A percentile compares a stretch with the other conserved stretches of the same genome.
Evolutionary conservation across 2,888 invertebrate species (phyloP).

Genomic region (Tyria jacobaeae): DNA sequence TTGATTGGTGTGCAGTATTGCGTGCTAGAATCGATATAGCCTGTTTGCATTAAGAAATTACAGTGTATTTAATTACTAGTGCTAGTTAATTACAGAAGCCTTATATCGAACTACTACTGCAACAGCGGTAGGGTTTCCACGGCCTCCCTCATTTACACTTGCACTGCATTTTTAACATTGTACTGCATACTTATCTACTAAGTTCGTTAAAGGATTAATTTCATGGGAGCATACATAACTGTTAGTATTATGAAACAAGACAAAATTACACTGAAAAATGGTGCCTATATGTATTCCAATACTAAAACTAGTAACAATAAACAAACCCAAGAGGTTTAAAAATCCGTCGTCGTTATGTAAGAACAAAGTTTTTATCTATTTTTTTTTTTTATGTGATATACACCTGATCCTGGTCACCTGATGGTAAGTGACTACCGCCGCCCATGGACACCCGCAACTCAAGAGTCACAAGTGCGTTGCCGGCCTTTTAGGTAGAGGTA

Average conservation of each 20-base stretch:
- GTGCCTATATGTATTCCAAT: not conserved
- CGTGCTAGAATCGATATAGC: constrained; percentile 53
- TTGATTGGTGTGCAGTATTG: constrained; percentile 43
- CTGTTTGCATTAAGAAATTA: constrained; percentile 84
- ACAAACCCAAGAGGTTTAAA: too few species aligned
- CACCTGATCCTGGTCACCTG: too few species aligned
- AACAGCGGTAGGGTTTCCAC: constrained; percentile 75
- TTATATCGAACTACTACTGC: constrained; percentile 54
- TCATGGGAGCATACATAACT: constrained; percentile 44
- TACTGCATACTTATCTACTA: constrained; percentile 44
- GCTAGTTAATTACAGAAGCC: constrained; percentile 84
- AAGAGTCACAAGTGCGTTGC: too few species aligned
- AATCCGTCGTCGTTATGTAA: not conserved
- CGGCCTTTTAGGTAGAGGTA: too few species aligned
- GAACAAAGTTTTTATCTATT: not conserved
- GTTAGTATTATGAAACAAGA: constrained; percentile 37
- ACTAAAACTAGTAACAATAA: not conserved
- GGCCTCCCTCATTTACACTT: constrained; percentile 82
- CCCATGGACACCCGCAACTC: too few species aligned
- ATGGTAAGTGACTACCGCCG: too few species aligned
- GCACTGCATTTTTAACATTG: constrained; percentile 70
- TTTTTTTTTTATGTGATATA: too few species aligned
- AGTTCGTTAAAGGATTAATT: constrained; percentile 57
- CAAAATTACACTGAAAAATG: not conserved
- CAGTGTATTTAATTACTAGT: constrained; percentile 81